These are phyloP conservation scores for Chymomyza procnemis DNA, from an alignment of 2,888 invertebrate species.

Conservation along the genomic window DNA sequence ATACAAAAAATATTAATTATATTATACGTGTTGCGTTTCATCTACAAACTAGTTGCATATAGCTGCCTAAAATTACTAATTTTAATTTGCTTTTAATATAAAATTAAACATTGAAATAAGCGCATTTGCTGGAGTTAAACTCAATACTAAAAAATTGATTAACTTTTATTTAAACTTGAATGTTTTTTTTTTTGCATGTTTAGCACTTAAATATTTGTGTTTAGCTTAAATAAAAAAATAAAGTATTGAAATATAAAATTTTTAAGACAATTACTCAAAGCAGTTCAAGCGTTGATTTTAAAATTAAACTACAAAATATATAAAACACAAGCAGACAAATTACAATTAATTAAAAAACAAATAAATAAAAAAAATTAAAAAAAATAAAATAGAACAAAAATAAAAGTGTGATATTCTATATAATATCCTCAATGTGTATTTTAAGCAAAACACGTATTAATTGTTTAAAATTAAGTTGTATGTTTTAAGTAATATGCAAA, in stretches of 20 bases:
- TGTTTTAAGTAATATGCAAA: background rate
- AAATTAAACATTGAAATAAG: slow-evolving; percentile 40
- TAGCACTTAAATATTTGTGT: slow-evolving; percentile 26
- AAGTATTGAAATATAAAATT: slow-evolving; percentile 10
- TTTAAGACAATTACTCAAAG: slow-evolving; percentile 12
- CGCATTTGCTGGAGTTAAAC: slow-evolving; percentile 73
- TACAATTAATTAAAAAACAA: slow-evolving; percentile 5
- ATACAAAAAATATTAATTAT: slow-evolving; percentile 10
- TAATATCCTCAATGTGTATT: slow-evolving; percentile 66
- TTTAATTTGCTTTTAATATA: slow-evolving; percentile 18
- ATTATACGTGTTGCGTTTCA: background rate
- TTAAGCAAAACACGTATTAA: slow-evolving; percentile 31
- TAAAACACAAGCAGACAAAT: slow-evolving; percentile 23
- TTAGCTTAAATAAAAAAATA: slow-evolving; percentile 36
- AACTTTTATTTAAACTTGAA: slow-evolving; percentile 41
- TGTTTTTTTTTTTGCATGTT: slow-evolving; percentile 2
- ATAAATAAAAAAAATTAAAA: slow-evolving; percentile 15
- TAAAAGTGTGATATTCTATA: slow-evolving; percentile 72
- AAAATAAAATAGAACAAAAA: slow-evolving; percentile 37
- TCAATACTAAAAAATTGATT: slow-evolving; percentile 50
- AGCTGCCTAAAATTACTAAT: slow-evolving; percentile 38
- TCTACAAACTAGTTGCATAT: too few relatives aligned
- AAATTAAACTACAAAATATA: slow-evolving; percentile 19
- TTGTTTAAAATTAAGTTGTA: background rate
- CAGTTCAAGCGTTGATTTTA: background rate